A percentile compares a stretch with the other conserved stretches of the same genome.
phyloP scores from a whole-genome alignment of 2,797 vertebrate genomes.

The Sebastes minor region DNA sequence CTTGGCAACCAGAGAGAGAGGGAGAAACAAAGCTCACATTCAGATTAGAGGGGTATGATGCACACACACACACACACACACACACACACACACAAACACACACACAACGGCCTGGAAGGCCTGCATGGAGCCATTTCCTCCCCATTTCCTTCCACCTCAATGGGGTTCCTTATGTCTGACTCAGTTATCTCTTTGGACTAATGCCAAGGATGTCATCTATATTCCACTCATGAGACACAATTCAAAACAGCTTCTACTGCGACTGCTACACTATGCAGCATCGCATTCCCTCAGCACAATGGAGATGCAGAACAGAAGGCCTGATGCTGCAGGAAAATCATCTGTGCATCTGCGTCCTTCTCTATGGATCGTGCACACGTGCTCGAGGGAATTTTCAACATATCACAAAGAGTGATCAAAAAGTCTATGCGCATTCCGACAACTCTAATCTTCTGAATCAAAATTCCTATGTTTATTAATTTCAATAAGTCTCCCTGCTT shows the following conservation, averaged over 20 bases:
- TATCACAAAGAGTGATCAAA: neutral
- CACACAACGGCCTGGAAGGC: neutral
- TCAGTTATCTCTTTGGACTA: constrained; percentile 35
- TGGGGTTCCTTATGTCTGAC: constrained; percentile 34
- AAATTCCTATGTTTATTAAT: constrained; percentile 51
- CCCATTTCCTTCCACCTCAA: constrained; percentile 24
- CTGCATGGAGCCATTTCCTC: constrained; percentile 27
- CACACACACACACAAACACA: neutral
- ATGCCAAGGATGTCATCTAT: constrained; percentile 41
- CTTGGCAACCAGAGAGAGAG: neutral
- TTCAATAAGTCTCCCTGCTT: constrained; percentile 10
- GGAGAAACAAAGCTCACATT: neutral
- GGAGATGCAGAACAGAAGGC: neutral
- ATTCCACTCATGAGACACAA: constrained; percentile 40
- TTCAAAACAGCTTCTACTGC: constrained; percentile 30
- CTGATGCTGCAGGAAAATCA: constrained; percentile 5
- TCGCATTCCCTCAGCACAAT: neutral
- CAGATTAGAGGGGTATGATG: neutral
- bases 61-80: neutral
- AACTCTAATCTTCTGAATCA: constrained; percentile 33
- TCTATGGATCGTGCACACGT: neutral
- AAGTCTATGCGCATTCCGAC: neutral
- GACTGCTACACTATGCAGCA: neutral
- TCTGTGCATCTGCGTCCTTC: constrained; percentile 10
- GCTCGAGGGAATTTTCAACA: constrained; percentile 6